These are phyloP conservation scores for Brachypteracias leptosomus DNA, from an alignment of 2,113 vertebrate species.

Conservation along the genomic window DNA sequence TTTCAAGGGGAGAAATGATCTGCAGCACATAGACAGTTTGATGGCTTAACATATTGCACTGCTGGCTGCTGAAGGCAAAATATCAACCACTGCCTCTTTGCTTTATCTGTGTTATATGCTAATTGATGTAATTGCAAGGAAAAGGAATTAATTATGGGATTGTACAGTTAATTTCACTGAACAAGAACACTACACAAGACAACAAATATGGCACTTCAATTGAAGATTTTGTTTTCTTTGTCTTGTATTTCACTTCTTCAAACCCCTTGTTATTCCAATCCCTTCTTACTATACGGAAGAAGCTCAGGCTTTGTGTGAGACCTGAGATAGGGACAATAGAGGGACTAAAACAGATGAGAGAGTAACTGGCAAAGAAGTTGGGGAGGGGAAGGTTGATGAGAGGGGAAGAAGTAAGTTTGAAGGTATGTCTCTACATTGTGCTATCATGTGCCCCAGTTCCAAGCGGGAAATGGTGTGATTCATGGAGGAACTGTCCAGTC, in stretches of 20 bases:
- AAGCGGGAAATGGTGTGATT: not conserved
- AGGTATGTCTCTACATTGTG: not conserved
- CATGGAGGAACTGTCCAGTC: not conserved
- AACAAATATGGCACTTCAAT: not conserved
- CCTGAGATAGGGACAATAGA: not conserved
- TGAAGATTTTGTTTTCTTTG: not conserved
- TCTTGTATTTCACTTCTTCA: not conserved
- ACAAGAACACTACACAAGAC: not conserved
- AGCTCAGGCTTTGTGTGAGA: not conserved
- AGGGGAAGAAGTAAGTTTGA: not conserved
- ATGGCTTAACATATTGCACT: not conserved
- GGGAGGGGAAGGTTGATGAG: not conserved
- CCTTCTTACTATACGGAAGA: not conserved
- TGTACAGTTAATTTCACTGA: constrained; percentile 17
- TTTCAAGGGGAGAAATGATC: not conserved
- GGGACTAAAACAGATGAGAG: not conserved
- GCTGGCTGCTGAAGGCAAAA: constrained; percentile 8
- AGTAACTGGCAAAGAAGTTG: not conserved
- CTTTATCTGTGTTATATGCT: constrained; percentile 19
- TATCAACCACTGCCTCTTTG: not conserved
- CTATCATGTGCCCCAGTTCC: not conserved
- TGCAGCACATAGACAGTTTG: not conserved
- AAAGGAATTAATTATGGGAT: constrained; percentile 8
- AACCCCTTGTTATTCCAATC: not conserved
- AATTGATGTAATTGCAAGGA: constrained; percentile 21